A percentile compares a stretch with the other conserved stretches of the same genome.
Evolutionary conservation across 2,113 vertebrate species (phyloP).

Genomic region (Corythornis cristatus): DNA sequence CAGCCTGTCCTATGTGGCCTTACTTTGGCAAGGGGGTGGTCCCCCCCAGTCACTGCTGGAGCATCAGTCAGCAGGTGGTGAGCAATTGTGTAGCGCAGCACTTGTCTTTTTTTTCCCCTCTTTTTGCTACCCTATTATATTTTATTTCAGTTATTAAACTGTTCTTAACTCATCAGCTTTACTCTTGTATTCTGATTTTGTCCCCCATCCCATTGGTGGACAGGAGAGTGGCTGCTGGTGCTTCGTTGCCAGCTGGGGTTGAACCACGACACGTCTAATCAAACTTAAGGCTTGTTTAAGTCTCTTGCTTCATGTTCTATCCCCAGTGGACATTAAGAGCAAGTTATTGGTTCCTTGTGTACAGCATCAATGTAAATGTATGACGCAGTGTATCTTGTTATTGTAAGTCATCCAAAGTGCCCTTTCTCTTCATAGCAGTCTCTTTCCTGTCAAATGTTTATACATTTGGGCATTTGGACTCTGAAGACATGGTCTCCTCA

Average conservation of each 20-base stretch:
- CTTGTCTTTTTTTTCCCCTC: neutral
- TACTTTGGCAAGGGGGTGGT: too few relatives aligned
- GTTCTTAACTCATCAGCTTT: neutral
- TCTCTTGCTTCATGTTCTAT: slow-evolving; percentile 2
- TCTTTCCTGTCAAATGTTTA: neutral
- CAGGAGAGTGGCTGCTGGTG: neutral
- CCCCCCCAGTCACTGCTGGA: too few relatives aligned
- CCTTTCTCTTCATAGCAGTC: neutral
- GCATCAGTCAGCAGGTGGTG: neutral
- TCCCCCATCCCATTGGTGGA: neutral
- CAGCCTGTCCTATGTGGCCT: too few relatives aligned
- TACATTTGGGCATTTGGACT: neutral
- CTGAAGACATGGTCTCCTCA: neutral
- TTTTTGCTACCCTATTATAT: neutral
- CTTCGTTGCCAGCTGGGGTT: neutral
- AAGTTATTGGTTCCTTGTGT: neutral
- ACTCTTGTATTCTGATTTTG: neutral
- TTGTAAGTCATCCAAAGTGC: neutral
- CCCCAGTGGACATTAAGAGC: neutral
- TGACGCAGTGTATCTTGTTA: neutral
- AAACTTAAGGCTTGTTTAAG: slow-evolving; percentile 9
- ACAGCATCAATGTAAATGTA: neutral
- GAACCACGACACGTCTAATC: neutral
- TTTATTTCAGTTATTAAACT: neutral
- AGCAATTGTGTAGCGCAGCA: neutral